Conservation (phyloP, 2,888 invertebrate species). For the Leptura quadrifasciata region DNA sequence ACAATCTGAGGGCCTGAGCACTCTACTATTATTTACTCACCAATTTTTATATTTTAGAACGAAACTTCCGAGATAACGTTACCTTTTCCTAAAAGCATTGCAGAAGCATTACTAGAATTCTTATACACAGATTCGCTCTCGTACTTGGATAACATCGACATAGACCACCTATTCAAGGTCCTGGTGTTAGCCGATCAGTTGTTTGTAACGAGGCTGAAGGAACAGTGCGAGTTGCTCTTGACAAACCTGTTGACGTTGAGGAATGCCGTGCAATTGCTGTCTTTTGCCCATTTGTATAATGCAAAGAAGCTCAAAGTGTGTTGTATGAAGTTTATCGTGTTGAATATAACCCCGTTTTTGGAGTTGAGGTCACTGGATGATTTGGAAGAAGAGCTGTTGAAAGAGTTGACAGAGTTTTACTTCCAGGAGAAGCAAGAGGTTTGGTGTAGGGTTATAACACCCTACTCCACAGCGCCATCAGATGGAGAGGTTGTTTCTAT, state of each 20-base stretch:
- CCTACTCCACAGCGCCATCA: conserved; percentile 79
- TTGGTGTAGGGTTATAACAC: conserved; percentile 81
- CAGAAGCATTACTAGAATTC: conserved; percentile 83
- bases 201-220: conserved; percentile 82
- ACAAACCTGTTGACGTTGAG: conserved; percentile 81
- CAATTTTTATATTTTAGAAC: conserved; percentile 54
- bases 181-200: conserved; percentile 88
- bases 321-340: conserved; percentile 86
- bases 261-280: conserved; percentile 85
- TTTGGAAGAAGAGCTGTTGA: conserved; percentile 78
- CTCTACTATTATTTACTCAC: too few species aligned
- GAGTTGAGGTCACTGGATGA: conserved; percentile 81
- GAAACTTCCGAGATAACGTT: conserved; percentile 69
- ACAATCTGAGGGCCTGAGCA: too few species aligned
- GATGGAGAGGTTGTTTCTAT: conserved; percentile 77
- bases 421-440: conserved; percentile 78
- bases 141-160: conserved; percentile 77
- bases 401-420: conserved; percentile 82
- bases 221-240: conserved; percentile 81
- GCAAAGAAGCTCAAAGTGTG: conserved; percentile 82
- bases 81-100: conserved; percentile 78
- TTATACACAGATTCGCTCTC: conserved; percentile 84
- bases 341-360: conserved; percentile 84
- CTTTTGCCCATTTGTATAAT: conserved; percentile 86
- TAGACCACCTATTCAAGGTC: conserved; percentile 83